These are phyloP conservation scores for Patiria pectinifera DNA, from an alignment of 53 echinoderm and acorn worm genomes.

Conservation along the genomic window DNA sequence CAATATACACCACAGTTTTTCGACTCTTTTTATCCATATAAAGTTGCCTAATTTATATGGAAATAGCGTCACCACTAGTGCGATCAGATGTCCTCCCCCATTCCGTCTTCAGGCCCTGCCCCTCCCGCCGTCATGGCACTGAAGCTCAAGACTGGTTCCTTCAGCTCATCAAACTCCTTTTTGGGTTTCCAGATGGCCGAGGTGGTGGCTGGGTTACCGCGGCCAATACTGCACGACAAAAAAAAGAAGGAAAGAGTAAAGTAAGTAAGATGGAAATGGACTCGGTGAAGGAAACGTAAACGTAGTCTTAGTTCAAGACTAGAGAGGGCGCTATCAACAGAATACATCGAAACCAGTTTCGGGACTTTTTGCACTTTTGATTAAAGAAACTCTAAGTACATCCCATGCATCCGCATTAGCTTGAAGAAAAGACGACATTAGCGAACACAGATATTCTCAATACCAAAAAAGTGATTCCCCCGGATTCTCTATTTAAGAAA, in stretches of 20 bases:
- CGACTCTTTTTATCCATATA: neutral
- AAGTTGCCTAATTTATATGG: conserved; percentile 3
- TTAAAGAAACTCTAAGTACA: too few relatives aligned
- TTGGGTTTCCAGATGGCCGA: conserved; percentile 81
- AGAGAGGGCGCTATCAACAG: too few relatives aligned
- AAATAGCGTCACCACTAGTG: neutral
- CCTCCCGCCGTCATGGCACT: conserved; percentile 66
- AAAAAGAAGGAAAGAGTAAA: neutral
- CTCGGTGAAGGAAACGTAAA: too few relatives aligned
- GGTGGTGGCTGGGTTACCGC: conserved; percentile 51
- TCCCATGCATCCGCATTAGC: too few relatives aligned
- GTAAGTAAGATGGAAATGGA: too few relatives aligned
- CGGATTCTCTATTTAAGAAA: neutral
- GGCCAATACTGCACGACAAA: conserved; percentile 20
- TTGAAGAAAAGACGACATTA: too few relatives aligned
- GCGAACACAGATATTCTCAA: too few relatives aligned
- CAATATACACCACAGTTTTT: neutral
- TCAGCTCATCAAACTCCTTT: conserved; percentile 83
- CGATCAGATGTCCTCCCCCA: conserved; percentile 54
- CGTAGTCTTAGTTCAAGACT: too few relatives aligned
- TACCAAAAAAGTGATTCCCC: neutral
- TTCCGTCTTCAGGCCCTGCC: conserved; percentile 57
- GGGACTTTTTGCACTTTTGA: too few relatives aligned
- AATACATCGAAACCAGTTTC: too few relatives aligned
- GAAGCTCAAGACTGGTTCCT: conserved; percentile 90